A percentile compares a stretch with the other conserved stretches of the same genome.
Evolutionary conservation across 2,888 invertebrate species (phyloP).

Genomic region (Sepiola atlantica): DNA sequence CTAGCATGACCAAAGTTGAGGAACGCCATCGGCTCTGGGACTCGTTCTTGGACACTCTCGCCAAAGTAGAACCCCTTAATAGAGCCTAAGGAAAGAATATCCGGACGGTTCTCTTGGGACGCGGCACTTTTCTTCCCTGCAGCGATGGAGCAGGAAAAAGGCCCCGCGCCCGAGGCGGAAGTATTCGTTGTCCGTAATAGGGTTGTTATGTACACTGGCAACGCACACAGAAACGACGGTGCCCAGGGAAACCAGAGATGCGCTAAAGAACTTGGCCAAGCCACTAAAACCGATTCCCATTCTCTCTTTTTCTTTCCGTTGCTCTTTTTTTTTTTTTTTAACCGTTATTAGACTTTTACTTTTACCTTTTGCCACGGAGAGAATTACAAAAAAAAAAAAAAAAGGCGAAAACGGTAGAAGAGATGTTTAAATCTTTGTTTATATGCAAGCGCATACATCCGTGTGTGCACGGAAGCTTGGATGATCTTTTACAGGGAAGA

Average conservation of each 20-base stretch:
- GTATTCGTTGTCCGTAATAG: constrained; percentile 32
- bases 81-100: constrained; percentile 32
- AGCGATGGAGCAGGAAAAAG: constrained; percentile 13
- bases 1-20: constrained; percentile 32
- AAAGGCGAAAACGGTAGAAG: neutral
- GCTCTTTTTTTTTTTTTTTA: neutral
- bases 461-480: too few relatives aligned
- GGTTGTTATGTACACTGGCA: constrained; percentile 32
- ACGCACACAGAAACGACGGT: constrained; percentile 18
- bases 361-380: neutral
- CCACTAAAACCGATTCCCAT: neutral
- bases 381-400: neutral
- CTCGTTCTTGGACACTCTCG: constrained; percentile 32
- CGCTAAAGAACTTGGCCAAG: constrained; percentile 13
- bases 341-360: neutral
- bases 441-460: neutral
- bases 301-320: neutral
- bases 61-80: neutral
- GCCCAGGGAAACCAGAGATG: neutral
- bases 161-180: neutral
- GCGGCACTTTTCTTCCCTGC: constrained; percentile 32
- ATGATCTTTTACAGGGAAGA: neutral
- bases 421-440: neutral
- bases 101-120: constrained; percentile 32
- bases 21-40: constrained; percentile 32